These are phyloP conservation scores for Plestiodon gilberti DNA, from an alignment of 2,113 vertebrate genomes.

Conservation along the genomic window DNA sequence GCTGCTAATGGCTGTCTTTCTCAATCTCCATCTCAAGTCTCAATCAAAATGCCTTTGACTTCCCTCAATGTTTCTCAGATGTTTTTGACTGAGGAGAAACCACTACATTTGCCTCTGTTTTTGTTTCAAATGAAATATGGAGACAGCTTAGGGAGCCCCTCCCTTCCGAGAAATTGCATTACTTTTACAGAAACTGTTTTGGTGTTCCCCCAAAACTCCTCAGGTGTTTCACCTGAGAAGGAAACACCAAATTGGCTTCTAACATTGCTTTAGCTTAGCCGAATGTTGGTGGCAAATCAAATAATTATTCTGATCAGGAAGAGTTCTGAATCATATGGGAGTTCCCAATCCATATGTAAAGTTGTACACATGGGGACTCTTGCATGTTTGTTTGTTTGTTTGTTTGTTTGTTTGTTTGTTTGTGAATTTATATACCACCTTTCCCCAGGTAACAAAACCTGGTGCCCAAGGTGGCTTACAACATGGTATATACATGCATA, in stretches of 20 bases:
- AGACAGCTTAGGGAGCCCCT: no score
- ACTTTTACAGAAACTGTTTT: not conserved
- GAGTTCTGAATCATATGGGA: not conserved
- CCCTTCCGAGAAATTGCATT: not conserved
- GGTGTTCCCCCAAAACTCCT: not conserved
- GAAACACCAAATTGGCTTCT: not conserved
- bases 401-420: no score
- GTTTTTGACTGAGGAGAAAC: not conserved
- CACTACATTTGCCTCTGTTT: not conserved
- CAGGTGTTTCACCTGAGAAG: not conserved
- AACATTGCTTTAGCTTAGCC: not conserved
- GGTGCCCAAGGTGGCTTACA: no score
- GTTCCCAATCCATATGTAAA: not conserved
- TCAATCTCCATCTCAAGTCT: not conserved
- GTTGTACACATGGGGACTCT: not conserved
- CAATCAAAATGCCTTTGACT: not conserved
- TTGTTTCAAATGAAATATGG: not conserved
- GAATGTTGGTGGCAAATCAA: not conserved
- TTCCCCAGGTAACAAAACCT: no score
- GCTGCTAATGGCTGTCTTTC: not conserved
- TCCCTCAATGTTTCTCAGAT: not conserved
- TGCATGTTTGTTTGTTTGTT: no score
- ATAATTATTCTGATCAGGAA: not conserved
- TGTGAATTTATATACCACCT: no score
- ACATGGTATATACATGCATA: no score